Evolutionary conservation across 2,888 invertebrate species (phyloP).

Genomic region (Morpho helenor): DNA sequence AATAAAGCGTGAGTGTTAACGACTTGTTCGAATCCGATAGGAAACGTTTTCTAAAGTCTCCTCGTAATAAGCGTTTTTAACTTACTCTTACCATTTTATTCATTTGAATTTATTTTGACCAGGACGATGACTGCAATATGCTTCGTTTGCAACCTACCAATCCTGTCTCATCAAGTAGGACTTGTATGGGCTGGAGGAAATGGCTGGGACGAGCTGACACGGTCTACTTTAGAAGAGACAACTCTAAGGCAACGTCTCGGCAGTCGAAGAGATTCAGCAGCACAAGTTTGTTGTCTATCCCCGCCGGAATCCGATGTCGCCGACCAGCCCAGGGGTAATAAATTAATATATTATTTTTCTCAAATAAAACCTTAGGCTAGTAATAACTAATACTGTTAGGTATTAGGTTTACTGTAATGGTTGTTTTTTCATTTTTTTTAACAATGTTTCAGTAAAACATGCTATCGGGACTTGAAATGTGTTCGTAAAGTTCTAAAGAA

Average conservation of each 20-base stretch:
- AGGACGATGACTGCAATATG: conserved; percentile 97
- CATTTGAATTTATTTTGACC: conserved; percentile 44
- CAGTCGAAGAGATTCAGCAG: conserved; percentile 92
- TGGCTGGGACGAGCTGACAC: conserved; percentile 95
- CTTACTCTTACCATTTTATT: background rate
- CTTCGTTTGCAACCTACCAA: conserved; percentile 97
- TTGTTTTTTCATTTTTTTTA: background rate
- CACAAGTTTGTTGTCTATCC: conserved; percentile 91
- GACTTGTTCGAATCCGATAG: no score
- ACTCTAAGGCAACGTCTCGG: conserved; percentile 91
- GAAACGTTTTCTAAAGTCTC: no score
- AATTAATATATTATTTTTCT: background rate
- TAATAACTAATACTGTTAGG: background rate
- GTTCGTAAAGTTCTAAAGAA: no score
- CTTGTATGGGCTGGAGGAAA: conserved; percentile 96
- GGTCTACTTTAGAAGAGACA: conserved; percentile 91
- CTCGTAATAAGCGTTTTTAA: no score
- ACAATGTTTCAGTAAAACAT: no score
- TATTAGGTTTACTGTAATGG: background rate
- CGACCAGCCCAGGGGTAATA: conserved; percentile 64
- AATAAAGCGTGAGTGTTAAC: conserved; percentile 64
- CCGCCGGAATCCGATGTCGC: conserved; percentile 90
- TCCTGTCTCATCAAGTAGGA: conserved; percentile 95
- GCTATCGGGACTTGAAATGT: no score
- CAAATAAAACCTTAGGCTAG: background rate